Conservation (phyloP, 2,113 vertebrate genomes). For the Ia io region DNA sequence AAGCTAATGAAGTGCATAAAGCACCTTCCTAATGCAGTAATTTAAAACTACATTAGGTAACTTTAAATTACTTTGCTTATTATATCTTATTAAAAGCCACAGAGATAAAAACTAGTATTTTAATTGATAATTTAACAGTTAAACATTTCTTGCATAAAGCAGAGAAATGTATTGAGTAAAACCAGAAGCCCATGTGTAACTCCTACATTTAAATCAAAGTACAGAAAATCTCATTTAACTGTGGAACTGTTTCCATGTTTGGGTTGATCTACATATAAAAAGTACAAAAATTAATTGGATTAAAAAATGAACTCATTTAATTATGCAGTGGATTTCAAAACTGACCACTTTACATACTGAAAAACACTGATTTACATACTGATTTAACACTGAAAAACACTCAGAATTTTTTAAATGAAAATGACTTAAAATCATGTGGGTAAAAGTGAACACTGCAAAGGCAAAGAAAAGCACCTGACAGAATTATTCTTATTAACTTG, state of each 20-base stretch:
- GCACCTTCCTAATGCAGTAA: slow-evolving; percentile 59
- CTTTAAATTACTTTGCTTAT: slow-evolving; percentile 70
- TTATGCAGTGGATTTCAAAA: slow-evolving; percentile 71
- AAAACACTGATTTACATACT: too few species aligned
- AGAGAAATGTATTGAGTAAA: slow-evolving; percentile 38
- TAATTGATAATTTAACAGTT: slow-evolving; percentile 69
- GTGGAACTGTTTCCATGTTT: slow-evolving; percentile 69
- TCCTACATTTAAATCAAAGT: slow-evolving; percentile 49
- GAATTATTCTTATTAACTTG: not conserved
- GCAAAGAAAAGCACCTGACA: not conserved
- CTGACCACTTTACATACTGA: slow-evolving; percentile 57
- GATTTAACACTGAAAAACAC: not conserved
- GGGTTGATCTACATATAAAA: slow-evolving; percentile 68
- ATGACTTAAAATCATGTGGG: not conserved
- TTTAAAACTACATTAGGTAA: slow-evolving; percentile 74
- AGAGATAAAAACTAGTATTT: slow-evolving; percentile 66
- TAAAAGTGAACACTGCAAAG: not conserved
- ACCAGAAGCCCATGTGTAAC: slow-evolving; percentile 6
- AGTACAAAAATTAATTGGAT: slow-evolving; percentile 67
- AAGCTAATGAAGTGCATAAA: slow-evolving; percentile 67
- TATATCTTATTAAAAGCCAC: slow-evolving; percentile 48
- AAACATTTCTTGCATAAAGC: slow-evolving; percentile 50
- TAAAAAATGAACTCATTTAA: slow-evolving; percentile 70
- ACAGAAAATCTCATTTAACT: slow-evolving; percentile 61
- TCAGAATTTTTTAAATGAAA: not conserved